phyloP scores from a whole-genome alignment of 2,797 vertebrate species.

The Fratercula arctica region DNA sequence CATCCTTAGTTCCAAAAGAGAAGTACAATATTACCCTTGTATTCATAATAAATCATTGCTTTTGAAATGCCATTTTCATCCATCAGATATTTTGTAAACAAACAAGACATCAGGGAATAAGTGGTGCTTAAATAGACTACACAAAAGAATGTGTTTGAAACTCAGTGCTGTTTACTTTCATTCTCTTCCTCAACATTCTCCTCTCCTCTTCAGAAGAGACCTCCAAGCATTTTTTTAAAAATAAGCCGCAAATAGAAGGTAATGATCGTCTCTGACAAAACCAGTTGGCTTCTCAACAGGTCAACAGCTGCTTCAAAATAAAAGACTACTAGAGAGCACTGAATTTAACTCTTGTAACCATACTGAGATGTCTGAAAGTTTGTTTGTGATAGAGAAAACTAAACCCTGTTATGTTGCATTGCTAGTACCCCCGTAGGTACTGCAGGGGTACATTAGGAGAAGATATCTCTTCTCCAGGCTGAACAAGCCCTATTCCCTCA shows the following conservation, averaged over 20 bases:
- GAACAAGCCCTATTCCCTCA: not conserved
- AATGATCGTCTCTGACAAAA: not conserved
- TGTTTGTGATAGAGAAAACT: not conserved
- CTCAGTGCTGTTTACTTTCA: not conserved
- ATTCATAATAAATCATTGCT: not conserved
- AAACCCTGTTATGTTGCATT: not conserved
- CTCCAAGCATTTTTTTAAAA: not conserved
- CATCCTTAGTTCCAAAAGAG: not conserved
- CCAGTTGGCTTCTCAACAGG: not conserved
- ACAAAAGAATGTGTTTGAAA: not conserved
- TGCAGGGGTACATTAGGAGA: not conserved
- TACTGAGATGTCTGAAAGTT: not conserved
- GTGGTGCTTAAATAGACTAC: not conserved
- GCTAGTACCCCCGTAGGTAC: not conserved
- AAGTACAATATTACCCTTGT: not conserved
- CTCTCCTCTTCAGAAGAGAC: not conserved
- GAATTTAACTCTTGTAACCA: not conserved
- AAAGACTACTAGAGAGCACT: not conserved
- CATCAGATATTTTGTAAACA: slow-evolving; percentile 16
- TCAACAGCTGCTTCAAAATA: not conserved
- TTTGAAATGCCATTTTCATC: not conserved
- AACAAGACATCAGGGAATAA: slow-evolving; percentile 1
- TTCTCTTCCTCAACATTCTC: not conserved
- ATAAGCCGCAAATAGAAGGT: not conserved
- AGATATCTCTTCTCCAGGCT: not conserved